Percentiles rank a stretch among this genome's conserved stretches.
Conservation (phyloP, 2,888 invertebrate genomes). For the Ennomos fuscantarius region DNA sequence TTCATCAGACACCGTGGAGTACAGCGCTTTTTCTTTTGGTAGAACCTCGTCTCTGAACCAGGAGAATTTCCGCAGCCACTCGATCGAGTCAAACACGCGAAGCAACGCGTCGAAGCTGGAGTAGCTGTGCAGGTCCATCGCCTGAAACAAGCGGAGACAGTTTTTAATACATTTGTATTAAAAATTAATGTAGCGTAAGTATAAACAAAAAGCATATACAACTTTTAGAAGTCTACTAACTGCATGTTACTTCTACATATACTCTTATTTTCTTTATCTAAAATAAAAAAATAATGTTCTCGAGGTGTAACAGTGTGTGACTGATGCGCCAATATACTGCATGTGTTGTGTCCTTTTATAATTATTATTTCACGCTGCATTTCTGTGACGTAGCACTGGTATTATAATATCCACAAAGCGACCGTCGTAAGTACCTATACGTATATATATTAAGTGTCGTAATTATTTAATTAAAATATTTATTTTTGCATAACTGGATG, state of each 20-base stretch:
- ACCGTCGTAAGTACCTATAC: constrained; percentile 37
- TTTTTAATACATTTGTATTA: too few species aligned
- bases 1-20: constrained; percentile 55
- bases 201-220: too few species aligned
- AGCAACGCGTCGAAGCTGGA: constrained; percentile 57
- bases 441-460: too few species aligned
- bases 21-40: constrained; percentile 63
- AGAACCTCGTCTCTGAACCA: constrained; percentile 64
- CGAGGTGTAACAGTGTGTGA: too few species aligned
- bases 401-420: constrained; percentile 35
- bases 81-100: constrained; percentile 54
- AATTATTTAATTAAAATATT: too few species aligned
- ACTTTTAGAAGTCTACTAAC: too few species aligned
- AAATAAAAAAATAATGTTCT: too few species aligned
- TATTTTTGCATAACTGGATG: neutral
- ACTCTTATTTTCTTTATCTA: too few species aligned
- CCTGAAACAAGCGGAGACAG: constrained; percentile 64
- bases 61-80: constrained; percentile 65
- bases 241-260: too few species aligned
- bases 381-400: constrained; percentile 49
- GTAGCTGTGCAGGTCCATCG: constrained; percentile 60
- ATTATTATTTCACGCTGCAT: constrained; percentile 73
- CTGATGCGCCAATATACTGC: neutral
- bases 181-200: neutral
- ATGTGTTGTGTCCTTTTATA: constrained; percentile 39